phyloP scores from a whole-genome alignment of 2,113 vertebrate genomes.

The Pomatorhinus ruficollis region DNA sequence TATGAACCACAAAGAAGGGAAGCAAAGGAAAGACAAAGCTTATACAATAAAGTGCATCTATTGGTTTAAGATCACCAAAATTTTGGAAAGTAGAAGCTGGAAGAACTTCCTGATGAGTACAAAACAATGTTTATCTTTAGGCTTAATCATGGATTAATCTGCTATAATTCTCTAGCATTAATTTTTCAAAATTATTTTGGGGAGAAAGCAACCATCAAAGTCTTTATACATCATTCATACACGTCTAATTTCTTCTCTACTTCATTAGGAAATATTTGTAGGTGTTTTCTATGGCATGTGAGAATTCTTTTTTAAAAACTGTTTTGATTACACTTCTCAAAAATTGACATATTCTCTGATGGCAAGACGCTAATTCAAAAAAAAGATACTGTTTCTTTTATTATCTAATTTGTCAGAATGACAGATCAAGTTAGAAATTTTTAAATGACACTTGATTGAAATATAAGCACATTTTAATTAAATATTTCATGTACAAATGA shows the following conservation, averaged over 20 bases:
- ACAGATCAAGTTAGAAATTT: neutral
- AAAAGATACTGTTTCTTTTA: neutral
- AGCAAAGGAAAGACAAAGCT: neutral
- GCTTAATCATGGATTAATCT: accelerated
- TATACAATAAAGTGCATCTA: neutral
- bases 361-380: neutral
- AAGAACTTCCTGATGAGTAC: neutral
- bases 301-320: neutral
- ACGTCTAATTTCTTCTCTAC: neutral
- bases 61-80: neutral
- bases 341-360: neutral
- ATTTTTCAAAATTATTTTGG: neutral
- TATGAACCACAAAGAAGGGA: neutral
- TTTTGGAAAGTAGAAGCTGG: neutral
- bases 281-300: neutral
- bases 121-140: neutral
- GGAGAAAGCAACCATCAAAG: neutral
- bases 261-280: neutral
- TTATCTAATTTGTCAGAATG: neutral
- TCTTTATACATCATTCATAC: neutral
- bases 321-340: neutral
- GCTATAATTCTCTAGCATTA: neutral
- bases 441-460: neutral
- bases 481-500: neutral
- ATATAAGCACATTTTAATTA: neutral